Evolutionary conservation across 2,797 vertebrate genomes (phyloP), one percentile per base, ranked within the genome.

Genomic region (Premnoplex brunnescens): DNA sequence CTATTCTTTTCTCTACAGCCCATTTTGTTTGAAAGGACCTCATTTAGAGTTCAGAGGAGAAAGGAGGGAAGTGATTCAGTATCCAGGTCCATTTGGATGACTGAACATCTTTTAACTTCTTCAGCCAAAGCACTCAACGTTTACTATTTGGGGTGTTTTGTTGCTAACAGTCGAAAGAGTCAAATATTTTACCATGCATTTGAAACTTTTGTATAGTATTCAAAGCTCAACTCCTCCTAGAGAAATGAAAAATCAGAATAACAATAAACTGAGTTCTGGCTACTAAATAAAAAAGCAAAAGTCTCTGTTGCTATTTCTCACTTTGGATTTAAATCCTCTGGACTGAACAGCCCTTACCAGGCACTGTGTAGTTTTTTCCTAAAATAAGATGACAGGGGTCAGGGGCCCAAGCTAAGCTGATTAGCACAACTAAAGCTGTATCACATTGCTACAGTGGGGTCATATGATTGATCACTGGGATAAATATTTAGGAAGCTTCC

Each of bases 361-460:
- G 85, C 94, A 90, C 93, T 18, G 82, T n/a, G 48, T 73, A 86
- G 24, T 48, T 93, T 92, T 95, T 66, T 52, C 79, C 89, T 84
- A 88, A 94, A 91, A 84, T 84, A 92, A 90, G 89, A 91, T 73
- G 91, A 79, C 92, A 93, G 76, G 85, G 88, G 86, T 74, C 86
- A 91, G 55, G 56, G 83, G 85, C 88, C 85, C 22, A 59, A 59
- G 55, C 66, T 93, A 96, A 97, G 91, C 92, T 86, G 95, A 96
- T 96, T 96, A 96, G 77, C 32, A 27, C 69, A 92, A 85, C 94
- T 84, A 92, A 96, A 96, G 79, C 95, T 0, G 5, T 90, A 94
- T 96, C 95, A 96, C 95, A 94, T 93, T 96, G 95, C 92, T 52
- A 46, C 63, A 43, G 49, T 56, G 41, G 69, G 83, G 63, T 96